Conservation (phyloP, 1,140 invertebrate species). For the Mya arenaria region DNA sequence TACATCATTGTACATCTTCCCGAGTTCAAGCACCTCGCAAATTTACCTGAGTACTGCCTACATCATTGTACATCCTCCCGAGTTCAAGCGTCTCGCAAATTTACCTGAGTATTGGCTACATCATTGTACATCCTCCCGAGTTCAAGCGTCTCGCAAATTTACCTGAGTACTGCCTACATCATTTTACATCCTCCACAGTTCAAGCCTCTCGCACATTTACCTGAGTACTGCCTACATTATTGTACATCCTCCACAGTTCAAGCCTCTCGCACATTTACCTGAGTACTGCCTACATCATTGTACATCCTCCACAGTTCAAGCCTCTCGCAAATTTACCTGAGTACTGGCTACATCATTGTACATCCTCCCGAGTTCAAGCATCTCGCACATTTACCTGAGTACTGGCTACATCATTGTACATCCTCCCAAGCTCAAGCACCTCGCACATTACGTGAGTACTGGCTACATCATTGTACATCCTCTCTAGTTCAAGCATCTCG, state of each 20-base stretch:
- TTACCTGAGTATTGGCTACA: neutral
- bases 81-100: constrained; percentile 18
- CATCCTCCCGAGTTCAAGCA: neutral
- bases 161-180: neutral
- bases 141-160: neutral
- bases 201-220: neutral
- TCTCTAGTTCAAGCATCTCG: neutral
- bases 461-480: neutral
- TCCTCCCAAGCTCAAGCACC: neutral
- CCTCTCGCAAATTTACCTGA: constrained; percentile 3
- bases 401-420: neutral
- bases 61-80: constrained; percentile 32
- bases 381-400: neutral
- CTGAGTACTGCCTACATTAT: neutral
- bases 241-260: neutral
- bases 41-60: no score
- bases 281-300: no score
- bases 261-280: neutral
- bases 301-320: constrained; percentile 40
- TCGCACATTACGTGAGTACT: neutral
- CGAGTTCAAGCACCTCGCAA: neutral
- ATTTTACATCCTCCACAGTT: neutral
- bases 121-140: neutral
- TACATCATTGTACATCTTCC: neutral
- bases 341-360: neutral